Evolutionary conservation across 2,888 invertebrate species (phyloP).

Genomic region (Protodeltote pygarga): DNA sequence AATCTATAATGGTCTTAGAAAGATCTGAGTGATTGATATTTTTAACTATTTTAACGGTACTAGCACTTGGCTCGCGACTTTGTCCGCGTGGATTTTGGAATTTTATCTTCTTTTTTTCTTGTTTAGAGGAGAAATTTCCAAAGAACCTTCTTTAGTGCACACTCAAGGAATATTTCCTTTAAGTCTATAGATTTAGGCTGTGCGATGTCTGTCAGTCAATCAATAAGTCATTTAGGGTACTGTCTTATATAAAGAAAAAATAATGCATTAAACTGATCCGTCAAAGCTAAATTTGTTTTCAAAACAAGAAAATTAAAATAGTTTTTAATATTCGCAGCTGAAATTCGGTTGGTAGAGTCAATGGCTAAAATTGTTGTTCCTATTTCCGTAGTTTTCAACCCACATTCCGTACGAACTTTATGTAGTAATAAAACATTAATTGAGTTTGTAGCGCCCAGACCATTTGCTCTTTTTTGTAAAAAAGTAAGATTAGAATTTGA

Average conservation of each 20-base stretch:
- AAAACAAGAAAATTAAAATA: conserved; percentile 22
- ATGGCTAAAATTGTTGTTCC: conserved; percentile 32
- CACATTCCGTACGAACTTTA: conserved; percentile 1
- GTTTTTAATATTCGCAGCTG: conserved; percentile 25
- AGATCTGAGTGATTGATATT: conserved; percentile 29
- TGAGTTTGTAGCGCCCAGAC: conserved; percentile 4
- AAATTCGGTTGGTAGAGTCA: conserved; percentile 31
- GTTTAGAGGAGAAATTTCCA: no score
- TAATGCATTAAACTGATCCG: no score
- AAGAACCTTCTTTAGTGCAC: no score
- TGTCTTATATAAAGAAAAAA: no score
- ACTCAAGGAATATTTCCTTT: no score
- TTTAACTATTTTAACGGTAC: conserved; percentile 36
- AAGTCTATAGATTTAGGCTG: no score
- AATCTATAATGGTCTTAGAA: conserved; percentile 22
- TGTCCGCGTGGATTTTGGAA: no score
- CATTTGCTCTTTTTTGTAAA: no score
- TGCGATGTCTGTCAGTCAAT: no score
- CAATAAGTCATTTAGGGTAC: no score
- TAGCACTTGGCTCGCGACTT: background rate
- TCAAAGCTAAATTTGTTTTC: conserved; percentile 2
- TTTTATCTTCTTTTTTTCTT: no score
- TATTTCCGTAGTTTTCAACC: conserved; percentile 5
- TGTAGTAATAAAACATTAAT: conserved; percentile 17
- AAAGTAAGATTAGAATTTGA: no score